Evolutionary conservation across 92 coral and sea anemone genomes (phyloP), one percentile per base, ranked within the genome.

Genomic region (Porites rus): DNA sequence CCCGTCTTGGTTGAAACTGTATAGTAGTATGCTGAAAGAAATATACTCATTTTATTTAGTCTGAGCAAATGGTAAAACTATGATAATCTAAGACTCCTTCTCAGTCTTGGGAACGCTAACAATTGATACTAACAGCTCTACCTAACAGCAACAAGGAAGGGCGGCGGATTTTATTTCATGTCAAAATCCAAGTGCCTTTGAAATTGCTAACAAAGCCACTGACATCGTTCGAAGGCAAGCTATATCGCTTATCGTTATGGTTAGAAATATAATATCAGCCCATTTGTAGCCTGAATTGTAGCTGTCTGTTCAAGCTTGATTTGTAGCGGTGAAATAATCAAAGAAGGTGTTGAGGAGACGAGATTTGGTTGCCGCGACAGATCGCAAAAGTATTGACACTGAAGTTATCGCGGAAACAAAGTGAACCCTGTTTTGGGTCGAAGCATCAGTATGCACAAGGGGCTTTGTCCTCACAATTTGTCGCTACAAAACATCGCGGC

Each of bases 1-100:
- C 98, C 98, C n/a, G 98, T 95, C 87, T 95, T 91, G 72, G 95
- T 94, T 28, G 87, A 70, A 50, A 95, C 77, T 72, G 95, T 90
- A 61, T 93, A 95, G 89, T 86, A 95, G 56, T 89, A 92, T 53
- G 89, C 98, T 95, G 80, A n/a, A 71, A 77, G 72, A 53, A 46
- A 80, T 61, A 8, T 25, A 2, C 17, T 10, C 61, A 3, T 10
- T 56, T 56, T 56, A 10, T 56, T 56, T 56, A 38, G 46, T 38
- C 16, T 2, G 61, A 10, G 13, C 14, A 56, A 14, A 56, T 8
- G 13, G 61, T 14, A 56, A 56, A 56, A 56, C 16, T 56, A 56
- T 10, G 61, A 56, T 0, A 10, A 11, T 56, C 61, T 56, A 14
- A 3, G 16, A 56, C 13, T 10, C 61, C 61, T 56, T 56, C 16